These are phyloP conservation scores for Anoplopoma fimbria DNA, from an alignment of 2,113 vertebrate species.

Conservation along the genomic window DNA sequence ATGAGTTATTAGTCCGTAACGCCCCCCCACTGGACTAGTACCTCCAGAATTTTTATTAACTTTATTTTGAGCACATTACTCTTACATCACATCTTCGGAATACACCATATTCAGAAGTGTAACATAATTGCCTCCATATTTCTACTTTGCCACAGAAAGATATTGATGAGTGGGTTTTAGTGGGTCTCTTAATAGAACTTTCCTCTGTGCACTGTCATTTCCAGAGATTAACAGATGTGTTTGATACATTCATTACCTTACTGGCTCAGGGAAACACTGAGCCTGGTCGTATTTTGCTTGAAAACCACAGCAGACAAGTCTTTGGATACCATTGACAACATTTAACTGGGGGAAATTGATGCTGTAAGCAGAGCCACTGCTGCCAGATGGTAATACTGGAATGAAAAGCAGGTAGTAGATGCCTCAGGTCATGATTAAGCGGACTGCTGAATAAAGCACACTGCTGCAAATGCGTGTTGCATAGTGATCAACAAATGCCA, in stretches of 20 bases:
- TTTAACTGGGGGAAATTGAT: slow-evolving; percentile 63
- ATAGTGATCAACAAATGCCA: slow-evolving; percentile 65
- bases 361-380: slow-evolving; percentile 65
- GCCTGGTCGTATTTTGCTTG: slow-evolving; percentile 50
- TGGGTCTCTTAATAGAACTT: slow-evolving; percentile 56
- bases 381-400: slow-evolving; percentile 76
- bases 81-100: slow-evolving; percentile 57
- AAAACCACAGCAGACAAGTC: slow-evolving; percentile 46
- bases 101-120: slow-evolving; percentile 43
- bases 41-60: slow-evolving; percentile 73
- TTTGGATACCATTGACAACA: slow-evolving; percentile 54
- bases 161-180: slow-evolving; percentile 64
- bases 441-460: slow-evolving; percentile 52
- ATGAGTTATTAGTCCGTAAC: slow-evolving; percentile 70
- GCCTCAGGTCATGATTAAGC: slow-evolving; percentile 66
- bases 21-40: slow-evolving; percentile 59
- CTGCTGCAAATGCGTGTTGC: slow-evolving; percentile 57
- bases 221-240: slow-evolving; percentile 64
- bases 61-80: slow-evolving; percentile 72
- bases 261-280: slow-evolving; percentile 41
- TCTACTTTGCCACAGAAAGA: slow-evolving; percentile 59
- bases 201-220: slow-evolving; percentile 44
- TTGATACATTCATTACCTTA: slow-evolving; percentile 61
- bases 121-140: slow-evolving; percentile 70
- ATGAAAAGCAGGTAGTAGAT: slow-evolving; percentile 68